Evolutionary conservation across 2,797 vertebrate species (phyloP), one percentile per base, ranked within the genome.

Genomic region (Enoplosus armatus): DNA sequence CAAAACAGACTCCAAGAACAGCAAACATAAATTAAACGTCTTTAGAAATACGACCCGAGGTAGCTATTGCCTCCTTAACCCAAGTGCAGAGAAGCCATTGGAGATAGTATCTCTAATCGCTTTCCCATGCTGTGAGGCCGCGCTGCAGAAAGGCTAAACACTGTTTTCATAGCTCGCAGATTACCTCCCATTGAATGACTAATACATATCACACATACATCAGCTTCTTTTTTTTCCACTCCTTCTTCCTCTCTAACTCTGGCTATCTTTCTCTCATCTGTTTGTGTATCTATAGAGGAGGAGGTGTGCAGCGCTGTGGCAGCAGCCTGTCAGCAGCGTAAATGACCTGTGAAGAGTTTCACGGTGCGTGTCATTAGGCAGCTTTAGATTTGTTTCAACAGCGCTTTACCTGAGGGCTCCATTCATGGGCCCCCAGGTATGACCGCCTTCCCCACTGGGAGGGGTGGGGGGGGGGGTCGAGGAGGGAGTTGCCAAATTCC

Each of bases 331-430:
- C 97, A 98, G 96, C 96, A 96, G 94, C 95, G 95, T 95, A 97
- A 98, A 98, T 97, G 97, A 97, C 94, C 96, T 97, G 97, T 97
- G 96, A 97, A 97, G 93, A 94, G 96, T 97, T 96, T 96, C 96
- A 97, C 96, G 92, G 95, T 97, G 96, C 95, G 94, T 94, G 93
- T 98, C 96, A 97, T 97, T 97, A 93, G 97, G 95, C 95, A 96
- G 96, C 96, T 96, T 93, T 95, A 96, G 90, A 94, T 96, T 95
- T 97, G 97, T 97, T 96, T 96, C 96, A 96, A 96, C 96, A 96
- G 95, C 90, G 95, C 96, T 96, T 92, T 95, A 95, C 96, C 94
- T 97, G 96, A 96, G 95, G 93, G 93, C 86, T 96, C 95, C 87
- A 92, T 97, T 96, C 96, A 96, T 93, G 94, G 92, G 95, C 95